These are phyloP conservation scores for Crocallis elinguaria DNA, from an alignment of 2,888 invertebrate genomes.

Conservation along the genomic window DNA sequence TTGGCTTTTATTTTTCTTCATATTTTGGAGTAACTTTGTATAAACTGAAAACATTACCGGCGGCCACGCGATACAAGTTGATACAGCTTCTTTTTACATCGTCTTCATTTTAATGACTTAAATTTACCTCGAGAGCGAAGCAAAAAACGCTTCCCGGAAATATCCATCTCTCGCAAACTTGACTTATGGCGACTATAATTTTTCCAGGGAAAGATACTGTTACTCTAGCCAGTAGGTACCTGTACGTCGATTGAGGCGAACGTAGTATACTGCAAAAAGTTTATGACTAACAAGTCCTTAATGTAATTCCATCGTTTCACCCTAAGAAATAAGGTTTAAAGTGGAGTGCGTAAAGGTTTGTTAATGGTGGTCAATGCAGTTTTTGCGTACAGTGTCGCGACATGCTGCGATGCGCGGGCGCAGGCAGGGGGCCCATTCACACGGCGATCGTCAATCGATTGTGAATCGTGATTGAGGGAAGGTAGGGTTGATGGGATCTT, in stretches of 20 bases:
- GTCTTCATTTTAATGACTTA: slow-evolving; percentile 25
- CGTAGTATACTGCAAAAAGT: slow-evolving; percentile 30
- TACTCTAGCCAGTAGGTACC: slow-evolving; percentile 33
- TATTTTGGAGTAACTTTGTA: background rate
- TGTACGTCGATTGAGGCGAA: slow-evolving; percentile 38
- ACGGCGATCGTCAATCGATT: slow-evolving; percentile 70
- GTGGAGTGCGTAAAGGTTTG: slow-evolving; percentile 9
- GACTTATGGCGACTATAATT: slow-evolving; percentile 38
- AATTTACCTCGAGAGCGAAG: slow-evolving; percentile 27
- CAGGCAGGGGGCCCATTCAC: slow-evolving; percentile 72
- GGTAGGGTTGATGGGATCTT: slow-evolving; percentile 28
- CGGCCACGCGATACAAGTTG: background rate
- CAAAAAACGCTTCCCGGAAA: slow-evolving; percentile 36
- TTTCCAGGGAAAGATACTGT: slow-evolving; percentile 40
- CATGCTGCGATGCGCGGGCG: slow-evolving; percentile 47
- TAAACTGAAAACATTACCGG: background rate
- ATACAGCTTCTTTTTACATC: background rate
- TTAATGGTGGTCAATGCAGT: slow-evolving; percentile 40
- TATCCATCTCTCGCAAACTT: slow-evolving; percentile 40
- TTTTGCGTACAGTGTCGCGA: slow-evolving; percentile 50
- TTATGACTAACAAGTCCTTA: background rate
- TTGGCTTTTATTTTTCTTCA: too few relatives aligned
- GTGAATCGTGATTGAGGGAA: slow-evolving; percentile 41
- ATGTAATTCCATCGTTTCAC: slow-evolving; percentile 9
- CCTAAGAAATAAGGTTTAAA: slow-evolving; percentile 7